Evolutionary conservation across 2,113 vertebrate species (phyloP).

Genomic region (Dasyornis broadbenti): DNA sequence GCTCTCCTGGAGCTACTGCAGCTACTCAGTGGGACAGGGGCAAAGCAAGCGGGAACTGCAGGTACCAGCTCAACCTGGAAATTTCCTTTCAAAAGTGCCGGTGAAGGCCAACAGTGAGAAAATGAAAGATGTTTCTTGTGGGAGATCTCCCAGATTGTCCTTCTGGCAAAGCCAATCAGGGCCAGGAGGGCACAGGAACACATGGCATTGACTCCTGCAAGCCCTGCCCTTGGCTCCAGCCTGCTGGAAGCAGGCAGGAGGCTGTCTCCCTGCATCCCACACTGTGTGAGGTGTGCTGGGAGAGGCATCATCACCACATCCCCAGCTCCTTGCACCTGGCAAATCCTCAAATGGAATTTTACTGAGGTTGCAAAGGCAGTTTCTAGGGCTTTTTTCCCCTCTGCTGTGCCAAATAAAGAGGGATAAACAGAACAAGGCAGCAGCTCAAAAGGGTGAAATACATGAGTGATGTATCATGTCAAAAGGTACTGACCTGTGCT

Average conservation of each 20-base stretch:
- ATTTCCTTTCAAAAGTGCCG: not conserved
- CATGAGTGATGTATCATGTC: not conserved
- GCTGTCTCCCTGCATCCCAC: not conserved
- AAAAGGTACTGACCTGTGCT: slow-evolving; percentile 73
- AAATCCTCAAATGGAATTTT: not conserved
- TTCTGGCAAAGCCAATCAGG: not conserved
- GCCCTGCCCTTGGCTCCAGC: not conserved
- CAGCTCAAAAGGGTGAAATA: not conserved
- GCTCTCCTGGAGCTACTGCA: not conserved
- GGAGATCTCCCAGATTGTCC: slow-evolving; percentile 26
- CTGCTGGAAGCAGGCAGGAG: not conserved
- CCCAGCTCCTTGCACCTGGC: not conserved
- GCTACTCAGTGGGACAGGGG: not conserved
- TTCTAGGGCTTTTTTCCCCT: not conserved
- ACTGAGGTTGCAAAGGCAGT: not conserved
- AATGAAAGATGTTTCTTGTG: slow-evolving; percentile 31
- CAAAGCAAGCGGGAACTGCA: not conserved
- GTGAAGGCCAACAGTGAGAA: slow-evolving; percentile 25
- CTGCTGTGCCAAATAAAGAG: not conserved
- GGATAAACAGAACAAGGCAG: not conserved
- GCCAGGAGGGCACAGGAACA: not conserved
- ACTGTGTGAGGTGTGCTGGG: not conserved
- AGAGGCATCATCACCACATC: not conserved
- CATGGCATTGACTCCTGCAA: rapidly evolving
- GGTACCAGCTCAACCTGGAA: not conserved